Evolutionary conservation across 2,888 invertebrate genomes (phyloP), one percentile per base, ranked within the genome.

Genomic region (Pheosia gnoma): DNA sequence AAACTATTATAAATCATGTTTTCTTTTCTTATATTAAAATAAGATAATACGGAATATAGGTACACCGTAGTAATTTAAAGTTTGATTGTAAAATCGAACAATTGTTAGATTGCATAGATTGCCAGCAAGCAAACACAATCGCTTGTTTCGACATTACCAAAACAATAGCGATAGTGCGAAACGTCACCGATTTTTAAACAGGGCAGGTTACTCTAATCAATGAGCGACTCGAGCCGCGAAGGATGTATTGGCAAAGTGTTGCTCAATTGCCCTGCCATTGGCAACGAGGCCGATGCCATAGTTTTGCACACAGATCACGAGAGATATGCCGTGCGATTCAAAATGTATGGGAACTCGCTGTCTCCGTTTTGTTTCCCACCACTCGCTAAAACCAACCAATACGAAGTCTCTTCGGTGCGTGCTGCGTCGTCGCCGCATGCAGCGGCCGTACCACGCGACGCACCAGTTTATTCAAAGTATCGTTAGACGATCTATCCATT

Each of bases 221-320:
- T 72, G 62, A 62, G 68, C 60, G 66, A 67, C 64, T 62, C 4
- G 65, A 68, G 69, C 61, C 51, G 72, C 69, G 72, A 79, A 79
- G 78, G 77, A 82, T 75, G 66, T 63, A 71, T 83, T 81, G 71
- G 65, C 65, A 66, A 78, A 77, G 52, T 25, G 62, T 78, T 74
- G 69, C 67, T 63, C 66, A 75, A 72, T 25, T 25, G 25, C 25
- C 25, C 25, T 25, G 25, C 25, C 25, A 58, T 60, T 61, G 60
- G 55, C 57, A 47, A 62, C 61, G 68, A 70, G 78, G 76, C 64
- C 72, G 54, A 39, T 59, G 57, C 65, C 61, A 70, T 70, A 63
- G 65, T 63, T 60, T 60, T 55, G 53, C 52, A 37, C 13, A n/a
- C n/a, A n/a, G n/a, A n/a, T n/a, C n/a, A n/a, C n/a, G n/a, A n/a